A percentile compares a stretch with the other conserved stretches of the same genome.
These are phyloP conservation scores for Pipistrellus kuhlii DNA, from an alignment of 2,797 vertebrate species.

Conservation along the genomic window DNA sequence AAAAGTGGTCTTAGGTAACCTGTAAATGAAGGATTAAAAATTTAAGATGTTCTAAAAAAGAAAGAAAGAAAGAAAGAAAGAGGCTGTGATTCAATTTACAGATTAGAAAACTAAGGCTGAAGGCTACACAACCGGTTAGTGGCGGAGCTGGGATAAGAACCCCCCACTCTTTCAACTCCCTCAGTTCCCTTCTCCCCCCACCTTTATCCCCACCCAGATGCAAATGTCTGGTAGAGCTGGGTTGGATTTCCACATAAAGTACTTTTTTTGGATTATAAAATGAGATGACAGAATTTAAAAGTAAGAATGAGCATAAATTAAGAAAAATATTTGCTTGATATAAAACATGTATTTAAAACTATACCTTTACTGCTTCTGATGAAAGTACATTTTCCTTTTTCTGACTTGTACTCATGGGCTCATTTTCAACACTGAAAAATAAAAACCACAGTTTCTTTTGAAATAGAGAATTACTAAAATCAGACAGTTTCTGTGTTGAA, in stretches of 20 bases:
- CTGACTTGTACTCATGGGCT: slow-evolving; percentile 79
- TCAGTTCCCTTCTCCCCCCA: background rate
- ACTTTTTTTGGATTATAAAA: slow-evolving; percentile 28
- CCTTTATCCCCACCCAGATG: background rate
- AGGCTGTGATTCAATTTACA: background rate
- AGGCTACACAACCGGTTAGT: background rate
- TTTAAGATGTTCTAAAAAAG: too few species aligned
- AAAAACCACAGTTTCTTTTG: slow-evolving; percentile 80
- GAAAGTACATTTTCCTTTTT: slow-evolving; percentile 85
- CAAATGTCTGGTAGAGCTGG: background rate
- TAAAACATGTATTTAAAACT: slow-evolving; percentile 64
- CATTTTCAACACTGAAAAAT: slow-evolving; percentile 88
- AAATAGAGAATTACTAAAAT: slow-evolving; percentile 75
- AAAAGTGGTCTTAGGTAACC: too few species aligned
- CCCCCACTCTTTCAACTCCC: background rate
- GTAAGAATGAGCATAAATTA: background rate
- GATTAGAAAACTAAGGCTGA: background rate
- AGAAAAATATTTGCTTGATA: slow-evolving; percentile 54
- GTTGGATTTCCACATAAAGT: background rate
- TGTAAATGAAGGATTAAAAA: too few species aligned
- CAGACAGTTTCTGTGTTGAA: slow-evolving; percentile 23
- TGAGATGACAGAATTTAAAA: background rate
- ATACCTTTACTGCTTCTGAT: slow-evolving; percentile 87
- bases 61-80: background rate
- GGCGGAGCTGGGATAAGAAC: background rate